Evolutionary conservation across 2,113 vertebrate species (phyloP).

Genomic region (Amblyornis subalaris): DNA sequence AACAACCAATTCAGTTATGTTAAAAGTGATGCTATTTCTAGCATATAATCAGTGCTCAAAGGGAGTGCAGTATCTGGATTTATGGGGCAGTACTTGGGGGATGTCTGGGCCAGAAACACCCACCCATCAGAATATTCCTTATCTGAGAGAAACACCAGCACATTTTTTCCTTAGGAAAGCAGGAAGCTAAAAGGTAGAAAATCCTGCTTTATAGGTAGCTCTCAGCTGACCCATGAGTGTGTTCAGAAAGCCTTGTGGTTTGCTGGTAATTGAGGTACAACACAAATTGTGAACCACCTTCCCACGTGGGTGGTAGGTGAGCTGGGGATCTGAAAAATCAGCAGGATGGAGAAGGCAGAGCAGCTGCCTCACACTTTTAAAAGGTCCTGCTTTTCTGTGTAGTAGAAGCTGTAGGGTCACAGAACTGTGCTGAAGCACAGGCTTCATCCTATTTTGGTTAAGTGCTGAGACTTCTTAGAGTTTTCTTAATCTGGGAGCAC

Average conservation of each 20-base stretch:
- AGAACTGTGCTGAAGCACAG: background rate
- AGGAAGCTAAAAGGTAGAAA: background rate
- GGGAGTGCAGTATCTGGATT: background rate
- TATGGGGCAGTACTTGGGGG: background rate
- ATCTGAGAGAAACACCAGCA: background rate
- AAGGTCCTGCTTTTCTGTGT: background rate
- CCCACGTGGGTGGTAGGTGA: background rate
- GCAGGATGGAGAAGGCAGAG: background rate
- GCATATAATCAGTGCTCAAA: background rate
- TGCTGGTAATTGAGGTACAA: background rate
- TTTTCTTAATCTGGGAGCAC: background rate
- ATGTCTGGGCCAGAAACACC: background rate
- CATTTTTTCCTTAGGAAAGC: background rate
- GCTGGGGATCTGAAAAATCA: background rate
- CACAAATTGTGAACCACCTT: background rate
- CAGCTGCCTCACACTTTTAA: background rate
- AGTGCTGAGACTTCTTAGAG: background rate
- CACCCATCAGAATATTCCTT: background rate
- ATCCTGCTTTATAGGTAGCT: background rate
- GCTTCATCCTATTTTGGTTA: background rate
- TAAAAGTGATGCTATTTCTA: background rate
- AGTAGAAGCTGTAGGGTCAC: background rate
- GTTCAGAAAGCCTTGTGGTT: background rate
- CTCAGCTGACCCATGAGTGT: background rate
- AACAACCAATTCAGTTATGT: background rate